Conservation (phyloP, 2,113 vertebrate genomes). For the Heterocephalus glaber region DNA sequence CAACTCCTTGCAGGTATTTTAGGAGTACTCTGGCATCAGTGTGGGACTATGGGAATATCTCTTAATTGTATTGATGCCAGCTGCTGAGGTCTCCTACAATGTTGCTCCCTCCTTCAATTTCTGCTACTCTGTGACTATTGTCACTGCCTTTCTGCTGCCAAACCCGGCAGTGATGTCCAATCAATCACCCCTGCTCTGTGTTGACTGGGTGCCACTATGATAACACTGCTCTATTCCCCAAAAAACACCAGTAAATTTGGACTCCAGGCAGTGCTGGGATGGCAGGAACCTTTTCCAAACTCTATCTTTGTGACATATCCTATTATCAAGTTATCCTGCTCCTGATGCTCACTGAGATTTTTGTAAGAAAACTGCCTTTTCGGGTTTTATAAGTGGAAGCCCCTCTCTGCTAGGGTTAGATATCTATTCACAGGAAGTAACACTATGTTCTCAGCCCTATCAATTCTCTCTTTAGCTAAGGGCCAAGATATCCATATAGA, state of each 20-base stretch:
- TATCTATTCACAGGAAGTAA: neutral
- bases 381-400: neutral
- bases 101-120: neutral
- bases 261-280: neutral
- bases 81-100: constrained; percentile 1
- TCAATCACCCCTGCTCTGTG: neutral
- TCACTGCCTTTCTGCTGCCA: neutral
- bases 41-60: neutral
- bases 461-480: neutral
- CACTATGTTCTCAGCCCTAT: neutral
- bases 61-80: neutral
- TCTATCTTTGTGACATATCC: neutral
- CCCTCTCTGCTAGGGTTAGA: neutral
- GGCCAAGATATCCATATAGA: neutral
- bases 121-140: neutral
- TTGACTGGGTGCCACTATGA: neutral
- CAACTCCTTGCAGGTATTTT: neutral
- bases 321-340: neutral
- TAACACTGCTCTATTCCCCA: neutral
- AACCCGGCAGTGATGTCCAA: too few relatives aligned
- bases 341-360: neutral
- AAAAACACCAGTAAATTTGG: neutral
- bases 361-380: neutral
- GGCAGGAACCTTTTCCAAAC: neutral
- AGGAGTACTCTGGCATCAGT: neutral